Percentiles rank a stretch among this genome's conserved stretches.
Conservation (phyloP, 2,113 vertebrate species). For the Gymnogyps californianus region DNA sequence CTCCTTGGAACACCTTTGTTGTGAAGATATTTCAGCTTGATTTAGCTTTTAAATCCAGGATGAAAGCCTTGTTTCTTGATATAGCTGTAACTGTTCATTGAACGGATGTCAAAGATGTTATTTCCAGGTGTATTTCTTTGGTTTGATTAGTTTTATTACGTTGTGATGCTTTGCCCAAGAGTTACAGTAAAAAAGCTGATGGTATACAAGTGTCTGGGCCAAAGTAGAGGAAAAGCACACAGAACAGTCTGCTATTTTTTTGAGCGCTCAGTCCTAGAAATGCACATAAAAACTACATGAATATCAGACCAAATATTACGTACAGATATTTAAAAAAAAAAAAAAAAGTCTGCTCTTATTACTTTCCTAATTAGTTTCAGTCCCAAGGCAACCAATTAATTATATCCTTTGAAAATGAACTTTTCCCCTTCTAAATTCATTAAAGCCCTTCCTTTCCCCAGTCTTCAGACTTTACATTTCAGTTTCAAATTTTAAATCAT, state of each 20-base stretch:
- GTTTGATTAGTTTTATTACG: slow-evolving; percentile 7
- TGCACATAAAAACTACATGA: neutral
- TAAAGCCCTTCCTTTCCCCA: neutral
- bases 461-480: neutral
- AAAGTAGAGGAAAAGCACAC: neutral
- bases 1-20: neutral
- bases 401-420: slow-evolving; percentile 21
- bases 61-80: neutral
- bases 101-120: neutral
- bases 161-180: neutral
- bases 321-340: neutral
- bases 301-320: neutral
- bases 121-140: neutral
- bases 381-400: slow-evolving; percentile 15
- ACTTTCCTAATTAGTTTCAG: slow-evolving; percentile 21
- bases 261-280: neutral
- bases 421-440: neutral
- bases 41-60: slow-evolving; percentile 1
- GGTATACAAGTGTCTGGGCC: neutral
- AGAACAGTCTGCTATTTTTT: neutral
- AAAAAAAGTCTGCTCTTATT: neutral
- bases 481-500: neutral
- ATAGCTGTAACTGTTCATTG: neutral
- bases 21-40: neutral
- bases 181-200: neutral